Percentiles rank a stretch among this genome's conserved stretches.
phyloP scores from a whole-genome alignment of 2,113 vertebrate species.

The Seriola rivoliana region DNA sequence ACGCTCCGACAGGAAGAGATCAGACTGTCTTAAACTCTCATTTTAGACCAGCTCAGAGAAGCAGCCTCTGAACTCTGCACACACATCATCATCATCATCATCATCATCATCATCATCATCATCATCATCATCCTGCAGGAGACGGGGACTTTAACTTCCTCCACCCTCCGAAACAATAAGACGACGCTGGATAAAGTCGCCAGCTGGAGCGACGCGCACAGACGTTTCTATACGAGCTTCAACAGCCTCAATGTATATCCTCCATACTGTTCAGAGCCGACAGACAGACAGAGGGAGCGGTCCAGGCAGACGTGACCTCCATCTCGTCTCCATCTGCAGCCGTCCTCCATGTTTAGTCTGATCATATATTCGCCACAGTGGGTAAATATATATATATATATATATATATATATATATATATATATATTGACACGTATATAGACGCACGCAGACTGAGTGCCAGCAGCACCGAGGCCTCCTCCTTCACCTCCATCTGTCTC shows the following conservation, averaged over 20 bases:
- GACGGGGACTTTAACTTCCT: too few relatives aligned
- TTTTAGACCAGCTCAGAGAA: too few relatives aligned
- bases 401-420: constrained; percentile 41
- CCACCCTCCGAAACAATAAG: too few relatives aligned
- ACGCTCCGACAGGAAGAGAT: too few relatives aligned
- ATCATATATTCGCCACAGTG: constrained; percentile 54
- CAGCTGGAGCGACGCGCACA: too few relatives aligned
- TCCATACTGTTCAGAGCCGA: constrained; percentile 12
- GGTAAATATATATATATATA: constrained; percentile 31
- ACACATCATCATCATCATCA: too few relatives aligned
- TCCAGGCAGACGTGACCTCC: constrained; percentile 55
- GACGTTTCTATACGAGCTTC: neutral
- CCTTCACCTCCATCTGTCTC: constrained; percentile 80
- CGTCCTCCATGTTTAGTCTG: constrained; percentile 63
- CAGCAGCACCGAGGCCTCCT: constrained; percentile 71
- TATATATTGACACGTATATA: constrained; percentile 59
- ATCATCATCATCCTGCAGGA: too few relatives aligned
- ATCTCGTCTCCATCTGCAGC: constrained; percentile 66
- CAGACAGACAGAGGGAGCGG: constrained; percentile 32
- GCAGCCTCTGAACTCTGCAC: too few relatives aligned
- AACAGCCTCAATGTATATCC: neutral
- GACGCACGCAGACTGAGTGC: constrained; percentile 55
- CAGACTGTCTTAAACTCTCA: too few relatives aligned
- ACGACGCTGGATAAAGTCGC: too few relatives aligned
- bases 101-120: too few relatives aligned